Evolutionary conservation across 2,797 vertebrate species (phyloP), one percentile per base, ranked within the genome.

Genomic region (Hemitrygon akajei): DNA sequence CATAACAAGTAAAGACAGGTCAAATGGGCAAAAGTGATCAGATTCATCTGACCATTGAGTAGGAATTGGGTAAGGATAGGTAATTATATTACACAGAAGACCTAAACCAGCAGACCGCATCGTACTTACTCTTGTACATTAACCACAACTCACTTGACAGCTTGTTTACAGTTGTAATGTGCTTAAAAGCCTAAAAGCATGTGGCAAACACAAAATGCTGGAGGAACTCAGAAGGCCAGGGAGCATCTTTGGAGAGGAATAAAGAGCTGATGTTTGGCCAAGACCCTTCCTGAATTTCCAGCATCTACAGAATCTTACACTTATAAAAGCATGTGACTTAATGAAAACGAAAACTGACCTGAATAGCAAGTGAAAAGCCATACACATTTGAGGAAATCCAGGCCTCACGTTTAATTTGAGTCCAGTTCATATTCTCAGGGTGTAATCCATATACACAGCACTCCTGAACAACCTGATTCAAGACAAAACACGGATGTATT

Each of bases 301-400:
- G 47, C 47, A 47, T 3, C 47, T 47, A 1, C 47, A 47, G 47
- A 47, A 47, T 47, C 47, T 4, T 47, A 47, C 2, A 47, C 4
- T 47, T 47, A 9, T 27, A 60, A 58, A 25, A 27, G 18, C 47
- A 60, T 27, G 10, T 84, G 82, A 84, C 58, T 86, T 16, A 20
- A 92, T 27, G 69, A 75, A 47, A 73, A 73, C 75, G 91, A 73
- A 71, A 92, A 91, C 63, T 97, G 94, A 99, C 99, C 98, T 99
- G 98, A 96, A 99, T 96, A 73, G 97, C 98, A 96, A 98, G 97
- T 11, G 98, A 98, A 94, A 99, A 97, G 0, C 98, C 98, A 89
- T 97, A 99, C 0, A 99, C 96, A 76, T 96, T 98, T 94, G 98
- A 98, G 66, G 98, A 98, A 94, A 99, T 98, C 98, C 98, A 98